Evolutionary conservation across 2,113 vertebrate species (phyloP).

Genomic region (Atractosteus spatula): DNA sequence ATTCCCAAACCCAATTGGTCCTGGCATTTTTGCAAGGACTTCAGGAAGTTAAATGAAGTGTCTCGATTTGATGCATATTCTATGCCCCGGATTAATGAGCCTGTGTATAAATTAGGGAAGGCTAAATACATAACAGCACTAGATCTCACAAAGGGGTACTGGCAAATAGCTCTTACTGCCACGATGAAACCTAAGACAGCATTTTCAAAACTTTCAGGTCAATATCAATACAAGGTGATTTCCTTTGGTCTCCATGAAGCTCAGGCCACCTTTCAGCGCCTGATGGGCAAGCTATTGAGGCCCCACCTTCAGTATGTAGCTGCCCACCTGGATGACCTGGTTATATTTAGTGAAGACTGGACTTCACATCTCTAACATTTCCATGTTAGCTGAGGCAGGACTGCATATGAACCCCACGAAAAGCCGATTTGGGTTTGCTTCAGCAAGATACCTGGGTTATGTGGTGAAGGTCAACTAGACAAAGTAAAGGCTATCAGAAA

Average conservation of each 20-base stretch:
- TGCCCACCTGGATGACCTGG: constrained; percentile 16
- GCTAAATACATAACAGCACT: no score
- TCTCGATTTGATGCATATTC: constrained; percentile 15
- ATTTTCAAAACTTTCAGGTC: not conserved
- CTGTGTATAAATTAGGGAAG: no score
- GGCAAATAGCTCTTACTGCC: no score
- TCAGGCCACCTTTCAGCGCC: constrained; percentile 4
- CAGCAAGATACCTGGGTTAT: no score
- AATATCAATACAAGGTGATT: constrained; percentile 8
- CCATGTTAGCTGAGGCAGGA: not conserved
- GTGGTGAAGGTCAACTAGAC: no score
- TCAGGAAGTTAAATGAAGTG: constrained; percentile 13
- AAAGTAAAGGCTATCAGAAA: no score
- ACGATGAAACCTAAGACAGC: not conserved
- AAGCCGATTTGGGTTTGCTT: no score
- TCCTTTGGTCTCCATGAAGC: constrained; percentile 10
- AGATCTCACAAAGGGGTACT: no score
- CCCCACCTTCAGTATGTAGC: not conserved
- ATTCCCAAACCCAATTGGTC: constrained; percentile 10
- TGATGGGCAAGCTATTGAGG: constrained; percentile 7
- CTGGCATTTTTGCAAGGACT: constrained; percentile 20
- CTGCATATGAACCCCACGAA: no score
- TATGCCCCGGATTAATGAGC: not conserved
- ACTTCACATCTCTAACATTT: not conserved
- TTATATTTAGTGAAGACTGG: not conserved